A percentile compares a stretch with the other conserved stretches of the same genome.
These are phyloP conservation scores for Decapterus maruadsi DNA, from an alignment of 2,797 vertebrate species.

Conservation along the genomic window DNA sequence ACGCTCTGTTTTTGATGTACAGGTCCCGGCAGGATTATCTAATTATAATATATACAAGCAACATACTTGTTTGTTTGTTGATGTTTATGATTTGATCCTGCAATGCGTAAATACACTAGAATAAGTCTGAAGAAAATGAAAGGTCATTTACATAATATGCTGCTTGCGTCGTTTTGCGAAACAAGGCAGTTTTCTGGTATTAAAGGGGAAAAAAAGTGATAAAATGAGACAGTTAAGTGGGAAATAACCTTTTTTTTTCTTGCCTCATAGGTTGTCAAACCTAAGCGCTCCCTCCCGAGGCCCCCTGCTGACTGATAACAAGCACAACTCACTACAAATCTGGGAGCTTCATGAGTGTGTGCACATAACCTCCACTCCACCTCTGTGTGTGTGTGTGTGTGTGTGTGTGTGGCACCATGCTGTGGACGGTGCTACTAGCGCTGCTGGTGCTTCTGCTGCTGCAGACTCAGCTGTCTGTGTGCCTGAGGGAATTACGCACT, in stretches of 20 bases:
- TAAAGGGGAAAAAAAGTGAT: not conserved
- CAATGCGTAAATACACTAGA: not conserved
- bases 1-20: not conserved
- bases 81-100: not conserved
- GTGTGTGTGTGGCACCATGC: conserved; percentile 76
- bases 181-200: not conserved
- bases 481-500: conserved; percentile 79
- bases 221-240: conserved; percentile 16
- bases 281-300: conserved; percentile 49
- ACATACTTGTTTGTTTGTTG: not conserved
- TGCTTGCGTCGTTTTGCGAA: not conserved
- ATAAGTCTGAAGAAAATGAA: not conserved
- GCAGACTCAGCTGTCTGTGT: conserved; percentile 84
- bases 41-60: not conserved
- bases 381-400: conserved; percentile 44
- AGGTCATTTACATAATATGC: conserved; percentile 9
- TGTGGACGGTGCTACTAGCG: conserved; percentile 86
- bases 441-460: conserved; percentile 85
- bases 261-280: conserved; percentile 52
- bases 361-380: conserved; percentile 58
- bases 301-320: conserved; percentile 67
- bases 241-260: conserved; percentile 28
- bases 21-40: not conserved
- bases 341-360: conserved; percentile 65
- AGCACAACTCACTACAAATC: conserved; percentile 44